A percentile compares a stretch with the other conserved stretches of the same genome.
Conservation (phyloP, 2,113 vertebrate genomes). For the Gadus macrocephalus region DNA sequence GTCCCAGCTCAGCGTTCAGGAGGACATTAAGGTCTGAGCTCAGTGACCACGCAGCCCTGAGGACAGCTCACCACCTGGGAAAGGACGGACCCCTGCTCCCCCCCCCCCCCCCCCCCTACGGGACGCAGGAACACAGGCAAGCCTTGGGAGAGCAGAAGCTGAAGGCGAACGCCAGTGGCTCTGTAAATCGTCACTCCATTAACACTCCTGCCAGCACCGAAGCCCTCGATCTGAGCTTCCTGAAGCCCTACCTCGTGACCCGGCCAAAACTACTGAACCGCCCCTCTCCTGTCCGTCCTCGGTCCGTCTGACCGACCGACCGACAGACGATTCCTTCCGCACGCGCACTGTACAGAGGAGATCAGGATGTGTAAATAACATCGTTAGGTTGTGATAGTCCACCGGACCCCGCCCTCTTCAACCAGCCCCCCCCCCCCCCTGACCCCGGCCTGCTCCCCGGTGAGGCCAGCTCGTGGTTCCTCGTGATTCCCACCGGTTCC, state of each 20-base stretch:
- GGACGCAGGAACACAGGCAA: constrained; percentile 1
- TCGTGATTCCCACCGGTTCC: not conserved
- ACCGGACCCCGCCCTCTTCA: not conserved
- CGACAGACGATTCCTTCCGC: constrained; percentile 9
- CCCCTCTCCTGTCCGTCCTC: constrained; percentile 44
- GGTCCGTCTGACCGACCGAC: constrained; percentile 26
- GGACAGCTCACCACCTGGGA: too few relatives aligned
- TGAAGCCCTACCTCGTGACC: constrained; percentile 74
- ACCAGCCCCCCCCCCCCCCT: not conserved
- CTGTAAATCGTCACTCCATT: constrained; percentile 37
- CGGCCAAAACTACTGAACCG: constrained; percentile 71
- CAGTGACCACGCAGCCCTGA: not conserved
- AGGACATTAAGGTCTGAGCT: constrained; percentile 87
- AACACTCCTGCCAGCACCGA: constrained; percentile 65
- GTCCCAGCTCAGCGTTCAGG: constrained; percentile 91
- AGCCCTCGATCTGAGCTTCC: constrained; percentile 54
- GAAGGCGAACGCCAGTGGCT: constrained; percentile 23
- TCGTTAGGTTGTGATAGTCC: not conserved
- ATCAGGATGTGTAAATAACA: constrained; percentile 40
- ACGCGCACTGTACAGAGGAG: constrained; percentile 28
- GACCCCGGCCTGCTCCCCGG: not conserved
- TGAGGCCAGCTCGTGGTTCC: not conserved
- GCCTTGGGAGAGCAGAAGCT: constrained; percentile 30
- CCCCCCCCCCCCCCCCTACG: constrained; percentile 11
- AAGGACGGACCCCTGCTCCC: not conserved